phyloP scores from a whole-genome alignment of 1,140 invertebrate genomes.

The Xylocopa sonorina region DNA sequence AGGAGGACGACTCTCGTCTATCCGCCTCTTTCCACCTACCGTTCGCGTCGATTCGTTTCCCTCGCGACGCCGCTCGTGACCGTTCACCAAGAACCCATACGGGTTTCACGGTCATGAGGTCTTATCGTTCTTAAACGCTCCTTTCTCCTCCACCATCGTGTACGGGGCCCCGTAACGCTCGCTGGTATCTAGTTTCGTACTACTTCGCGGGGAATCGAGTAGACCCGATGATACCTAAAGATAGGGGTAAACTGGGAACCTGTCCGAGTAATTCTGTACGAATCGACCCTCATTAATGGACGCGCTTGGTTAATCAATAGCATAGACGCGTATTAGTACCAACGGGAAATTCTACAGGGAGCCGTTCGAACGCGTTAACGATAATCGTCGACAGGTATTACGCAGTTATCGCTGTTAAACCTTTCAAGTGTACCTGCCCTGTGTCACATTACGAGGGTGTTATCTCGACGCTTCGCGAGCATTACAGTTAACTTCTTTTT shows the following conservation, averaged over 20 bases:
- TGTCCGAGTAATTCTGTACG: background rate
- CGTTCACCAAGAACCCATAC: constrained; percentile 36
- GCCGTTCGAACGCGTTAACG: background rate
- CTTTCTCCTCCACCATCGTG: constrained; percentile 34
- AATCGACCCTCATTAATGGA: constrained; percentile 1
- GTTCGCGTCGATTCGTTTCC: constrained; percentile 21
- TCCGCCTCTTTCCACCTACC: background rate
- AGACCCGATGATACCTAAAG: constrained; percentile 3
- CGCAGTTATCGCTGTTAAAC: too few species aligned
- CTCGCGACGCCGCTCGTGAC: constrained; percentile 15
- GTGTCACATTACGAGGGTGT: too few species aligned
- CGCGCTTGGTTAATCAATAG: constrained; percentile 4
- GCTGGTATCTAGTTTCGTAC: constrained; percentile 59
- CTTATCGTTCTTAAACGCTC: constrained; percentile 60
- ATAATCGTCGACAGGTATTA: too few species aligned
- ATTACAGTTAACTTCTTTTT: background rate
- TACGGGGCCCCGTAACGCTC: constrained; percentile 35
- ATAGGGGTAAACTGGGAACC: constrained; percentile 6
- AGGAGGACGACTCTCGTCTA: constrained; percentile 20
- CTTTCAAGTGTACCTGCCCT: too few species aligned
- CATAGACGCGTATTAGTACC: background rate
- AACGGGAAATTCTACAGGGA: background rate
- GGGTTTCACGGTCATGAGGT: constrained; percentile 51
- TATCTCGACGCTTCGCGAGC: too few species aligned
- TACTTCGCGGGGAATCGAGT: constrained; percentile 35